Conservation (phyloP, 2,797 vertebrate genomes). For the Scolopax bukidnonensis region DNA sequence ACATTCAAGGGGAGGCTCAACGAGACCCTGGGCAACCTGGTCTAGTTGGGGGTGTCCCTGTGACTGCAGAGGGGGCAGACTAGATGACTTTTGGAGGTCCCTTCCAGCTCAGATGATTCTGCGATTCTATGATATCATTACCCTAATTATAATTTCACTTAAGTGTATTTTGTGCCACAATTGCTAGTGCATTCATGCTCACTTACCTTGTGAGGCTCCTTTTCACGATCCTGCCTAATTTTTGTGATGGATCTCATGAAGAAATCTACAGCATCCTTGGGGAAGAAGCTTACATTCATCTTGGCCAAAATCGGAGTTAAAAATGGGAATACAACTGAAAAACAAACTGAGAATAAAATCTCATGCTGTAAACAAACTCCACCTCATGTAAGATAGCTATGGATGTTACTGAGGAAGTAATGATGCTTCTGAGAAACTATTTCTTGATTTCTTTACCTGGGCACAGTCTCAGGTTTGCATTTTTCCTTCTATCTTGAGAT, state of each 20-base stretch:
- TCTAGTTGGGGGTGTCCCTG: too few relatives aligned
- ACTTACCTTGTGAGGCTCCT: neutral
- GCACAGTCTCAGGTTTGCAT: neutral
- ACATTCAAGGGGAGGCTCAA: too few relatives aligned
- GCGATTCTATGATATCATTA: neutral
- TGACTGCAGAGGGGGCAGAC: too few relatives aligned
- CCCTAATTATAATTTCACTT: neutral
- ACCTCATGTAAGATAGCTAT: neutral
- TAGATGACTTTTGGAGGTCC: too few relatives aligned
- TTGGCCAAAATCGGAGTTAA: constrained; percentile 72
- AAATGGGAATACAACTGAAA: constrained; percentile 81
- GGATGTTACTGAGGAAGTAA: neutral
- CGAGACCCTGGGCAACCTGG: too few relatives aligned
- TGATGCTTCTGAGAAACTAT: neutral
- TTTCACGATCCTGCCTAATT: constrained; percentile 66
- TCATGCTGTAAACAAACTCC: neutral
- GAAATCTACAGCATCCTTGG: constrained; percentile 71
- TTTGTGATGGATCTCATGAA: constrained; percentile 44
- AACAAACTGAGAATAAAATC: neutral
- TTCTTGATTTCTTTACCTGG: neutral
- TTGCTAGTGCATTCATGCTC: neutral
- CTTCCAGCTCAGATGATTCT: too few relatives aligned
- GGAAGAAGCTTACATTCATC: constrained; percentile 75
- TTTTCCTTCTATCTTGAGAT: neutral
- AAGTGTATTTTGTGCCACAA: neutral